Conservation (phyloP, 2,888 invertebrate genomes). For the Podotricha telesiphe region DNA sequence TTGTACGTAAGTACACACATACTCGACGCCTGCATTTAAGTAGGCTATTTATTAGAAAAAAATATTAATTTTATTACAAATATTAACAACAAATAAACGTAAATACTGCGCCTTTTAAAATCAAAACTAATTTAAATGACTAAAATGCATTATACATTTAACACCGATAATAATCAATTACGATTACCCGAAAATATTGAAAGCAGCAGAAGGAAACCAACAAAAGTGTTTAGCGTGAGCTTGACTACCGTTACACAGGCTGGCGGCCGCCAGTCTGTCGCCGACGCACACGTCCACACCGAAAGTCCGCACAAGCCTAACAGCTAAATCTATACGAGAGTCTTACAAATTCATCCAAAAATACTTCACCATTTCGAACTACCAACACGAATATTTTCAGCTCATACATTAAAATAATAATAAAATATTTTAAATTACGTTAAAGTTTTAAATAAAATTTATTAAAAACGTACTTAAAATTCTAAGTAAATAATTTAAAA, state of each 20-base stretch:
- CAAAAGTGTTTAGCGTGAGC: slow-evolving; percentile 59
- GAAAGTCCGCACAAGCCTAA: slow-evolving; percentile 36
- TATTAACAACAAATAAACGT: slow-evolving; percentile 7
- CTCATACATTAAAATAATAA: neutral
- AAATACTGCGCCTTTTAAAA: slow-evolving; percentile 15
- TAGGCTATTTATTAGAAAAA: slow-evolving; percentile 35
- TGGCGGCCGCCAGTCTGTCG: slow-evolving; percentile 32
- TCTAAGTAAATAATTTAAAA: neutral
- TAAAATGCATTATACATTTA: slow-evolving; percentile 19
- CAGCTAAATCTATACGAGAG: slow-evolving; percentile 35
- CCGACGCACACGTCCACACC: slow-evolving; percentile 31
- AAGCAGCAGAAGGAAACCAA: slow-evolving; percentile 30
- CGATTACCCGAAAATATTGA: slow-evolving; percentile 3
- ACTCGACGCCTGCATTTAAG: slow-evolving; percentile 37
- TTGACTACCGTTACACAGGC: slow-evolving; percentile 50
- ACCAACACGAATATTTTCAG: slow-evolving; percentile 5
- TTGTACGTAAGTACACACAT: slow-evolving; percentile 28
- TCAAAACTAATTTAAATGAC: neutral
- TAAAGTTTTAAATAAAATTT: no score
- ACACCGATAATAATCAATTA: slow-evolving; percentile 3
- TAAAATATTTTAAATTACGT: no score
- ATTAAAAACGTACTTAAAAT: neutral
- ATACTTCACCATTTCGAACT: slow-evolving; percentile 27
- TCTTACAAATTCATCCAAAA: slow-evolving; percentile 29
- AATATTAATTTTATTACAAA: neutral